Evolutionary conservation across 2,888 invertebrate species (phyloP).

Genomic region (Heliconius charithonia): DNA sequence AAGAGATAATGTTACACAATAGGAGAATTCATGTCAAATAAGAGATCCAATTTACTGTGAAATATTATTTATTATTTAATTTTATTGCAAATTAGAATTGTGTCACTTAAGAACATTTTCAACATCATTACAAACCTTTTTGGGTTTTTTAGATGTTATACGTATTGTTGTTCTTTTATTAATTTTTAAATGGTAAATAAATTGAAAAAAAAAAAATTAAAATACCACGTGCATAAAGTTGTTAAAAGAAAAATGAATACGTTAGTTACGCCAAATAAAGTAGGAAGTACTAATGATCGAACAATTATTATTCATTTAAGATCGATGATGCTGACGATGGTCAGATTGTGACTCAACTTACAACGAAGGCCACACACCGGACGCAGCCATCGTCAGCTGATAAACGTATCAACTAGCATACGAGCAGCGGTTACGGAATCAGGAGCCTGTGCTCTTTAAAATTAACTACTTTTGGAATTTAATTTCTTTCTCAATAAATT

Average conservation of each 20-base stretch:
- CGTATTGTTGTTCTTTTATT: too few relatives aligned
- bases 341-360: conserved; percentile 49
- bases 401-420: conserved; percentile 50
- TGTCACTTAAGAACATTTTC: too few relatives aligned
- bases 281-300: not conserved
- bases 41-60: too few relatives aligned
- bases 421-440: conserved; percentile 7
- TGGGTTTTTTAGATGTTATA: too few relatives aligned
- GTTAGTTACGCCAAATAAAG: not conserved
- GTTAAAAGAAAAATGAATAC: not conserved
- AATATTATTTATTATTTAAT: too few relatives aligned
- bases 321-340: conserved; percentile 52
- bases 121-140: too few relatives aligned
- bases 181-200: too few relatives aligned
- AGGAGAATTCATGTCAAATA: too few relatives aligned
- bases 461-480: not conserved
- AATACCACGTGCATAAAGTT: not conserved
- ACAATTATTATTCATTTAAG: conserved; percentile 32
- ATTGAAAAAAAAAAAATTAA: too few relatives aligned
- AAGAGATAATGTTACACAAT: too few relatives aligned
- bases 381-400: conserved; percentile 50
- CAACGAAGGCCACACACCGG: conserved; percentile 50
- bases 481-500: not conserved
- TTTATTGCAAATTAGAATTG: too few relatives aligned
- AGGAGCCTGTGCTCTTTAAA: not conserved